These are phyloP conservation scores for Larimichthys crocea DNA, from an alignment of 2,113 vertebrate species.

Conservation along the genomic window DNA sequence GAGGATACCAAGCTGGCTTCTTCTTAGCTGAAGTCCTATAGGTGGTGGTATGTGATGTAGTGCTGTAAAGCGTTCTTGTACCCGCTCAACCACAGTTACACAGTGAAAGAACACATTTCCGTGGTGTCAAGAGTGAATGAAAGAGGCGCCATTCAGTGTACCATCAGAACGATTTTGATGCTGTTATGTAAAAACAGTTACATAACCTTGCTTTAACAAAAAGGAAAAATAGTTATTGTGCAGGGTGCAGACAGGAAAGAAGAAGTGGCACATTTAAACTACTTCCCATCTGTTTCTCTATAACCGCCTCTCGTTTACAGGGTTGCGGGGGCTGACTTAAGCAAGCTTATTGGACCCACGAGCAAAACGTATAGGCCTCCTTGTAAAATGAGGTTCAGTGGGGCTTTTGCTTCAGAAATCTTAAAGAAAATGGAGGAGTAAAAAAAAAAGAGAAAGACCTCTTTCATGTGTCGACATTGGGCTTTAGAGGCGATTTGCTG, in stretches of 20 bases:
- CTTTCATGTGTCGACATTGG: conserved; percentile 21
- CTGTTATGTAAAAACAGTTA: too few relatives aligned
- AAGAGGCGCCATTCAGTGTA: too few relatives aligned
- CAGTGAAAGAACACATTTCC: too few relatives aligned
- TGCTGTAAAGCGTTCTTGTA: too few relatives aligned
- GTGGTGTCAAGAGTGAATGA: too few relatives aligned
- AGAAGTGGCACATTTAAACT: conserved; percentile 13
- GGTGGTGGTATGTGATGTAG: too few relatives aligned
- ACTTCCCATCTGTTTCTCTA: too few relatives aligned
- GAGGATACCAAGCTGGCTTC: too few relatives aligned
- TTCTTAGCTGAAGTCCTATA: too few relatives aligned
- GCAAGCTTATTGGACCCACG: conserved; percentile 13
- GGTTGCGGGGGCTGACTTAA: neutral
- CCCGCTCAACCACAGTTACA: too few relatives aligned
- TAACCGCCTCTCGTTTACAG: too few relatives aligned
- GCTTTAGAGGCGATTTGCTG: conserved; percentile 36
- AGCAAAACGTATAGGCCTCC: neutral
- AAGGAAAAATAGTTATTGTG: conserved; percentile 31
- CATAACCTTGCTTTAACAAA: conserved; percentile 6
- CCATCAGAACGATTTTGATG: too few relatives aligned
- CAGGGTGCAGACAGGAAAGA: conserved; percentile 13
- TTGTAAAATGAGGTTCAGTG: neutral
- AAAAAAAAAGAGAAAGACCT: neutral
- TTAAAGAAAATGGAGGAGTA: neutral
- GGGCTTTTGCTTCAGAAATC: conserved; percentile 5